Base-by-base conservation (phyloP, 2,113 vertebrate genomes). In the Syngnathoides biaculeatus region DNA sequence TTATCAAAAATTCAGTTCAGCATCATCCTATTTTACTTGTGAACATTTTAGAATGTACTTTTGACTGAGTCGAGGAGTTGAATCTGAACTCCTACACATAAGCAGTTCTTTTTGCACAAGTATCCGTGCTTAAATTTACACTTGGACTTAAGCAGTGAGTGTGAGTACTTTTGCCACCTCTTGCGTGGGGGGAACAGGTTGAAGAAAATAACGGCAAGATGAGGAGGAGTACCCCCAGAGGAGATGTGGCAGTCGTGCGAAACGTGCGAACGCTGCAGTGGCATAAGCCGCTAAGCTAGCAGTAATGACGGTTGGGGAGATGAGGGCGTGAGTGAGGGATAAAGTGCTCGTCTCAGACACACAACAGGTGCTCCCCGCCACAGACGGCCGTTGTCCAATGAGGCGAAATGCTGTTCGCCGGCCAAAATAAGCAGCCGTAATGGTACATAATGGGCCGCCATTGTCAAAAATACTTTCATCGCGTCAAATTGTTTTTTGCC, bases 271-370 rank as follows among this genome's bases (percentile, higher is more conserved):
- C 80, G 85, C 84, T 89, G 83, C 64, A 64, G 78, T 80, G 80
- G 85, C 88, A 90, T 87, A 89, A 86, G 83, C 78, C 72, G 58
- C 79, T 88, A 88, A 89, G 88, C 88, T 88, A 59, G 59, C 80
- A 86, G 75, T 86, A 86, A 90, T 90, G 85, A 89, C 85, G 81
- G 87, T 58, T 83, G 86, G 86, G 86, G 87, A 87, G 88, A 87
- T 86, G 26, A 56, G 53, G 53, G 26, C 30, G 14, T 17, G 26
- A 26, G 26, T 30, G 8, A 15, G 77, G 84, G 89, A 89, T 89
- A 84, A 90, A 88, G 86, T 79, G 84, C 79, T 84, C 81, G 82
- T 73, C 81, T 87, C 74, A 78, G 77, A 87, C 80, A 74, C 72
- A 83, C 84, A 87, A 88, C 87, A 89, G 86, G 89, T 89, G 87